Percentiles rank a stretch among this genome's conserved stretches.
Conservation (phyloP, 2,888 invertebrate genomes). For the Beris chalybata region DNA sequence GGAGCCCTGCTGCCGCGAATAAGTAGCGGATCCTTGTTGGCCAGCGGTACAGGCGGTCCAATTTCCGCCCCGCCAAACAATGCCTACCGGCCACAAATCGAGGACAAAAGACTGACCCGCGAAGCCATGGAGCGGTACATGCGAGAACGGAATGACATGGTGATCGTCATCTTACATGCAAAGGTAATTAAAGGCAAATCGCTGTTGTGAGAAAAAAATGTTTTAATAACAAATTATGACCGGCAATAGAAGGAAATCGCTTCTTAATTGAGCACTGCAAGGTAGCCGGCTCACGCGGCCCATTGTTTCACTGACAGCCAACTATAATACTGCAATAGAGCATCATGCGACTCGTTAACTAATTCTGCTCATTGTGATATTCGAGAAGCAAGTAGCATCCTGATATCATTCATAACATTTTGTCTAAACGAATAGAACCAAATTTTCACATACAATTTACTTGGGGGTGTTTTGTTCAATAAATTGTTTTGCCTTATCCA, state of each 20-base stretch:
- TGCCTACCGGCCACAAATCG: conserved; percentile 57
- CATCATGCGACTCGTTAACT: too few relatives aligned
- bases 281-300: conserved; percentile 18
- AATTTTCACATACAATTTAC: too few relatives aligned
- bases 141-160: conserved; percentile 91
- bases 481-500: too few relatives aligned
- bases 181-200: conserved; percentile 60
- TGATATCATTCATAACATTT: too few relatives aligned
- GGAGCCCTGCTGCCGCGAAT: conserved; percentile 58
- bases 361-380: too few relatives aligned
- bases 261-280: conserved; percentile 11
- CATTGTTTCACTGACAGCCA: conserved; percentile 2
- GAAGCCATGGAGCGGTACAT: conserved; percentile 92
- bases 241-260: conserved; percentile 22
- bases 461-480: too few relatives aligned
- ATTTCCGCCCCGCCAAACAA: conserved; percentile 42
- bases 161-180: conserved; percentile 95
- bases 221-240: neutral
- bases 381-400: too few relatives aligned
- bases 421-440: too few relatives aligned
- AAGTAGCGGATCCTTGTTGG: conserved; percentile 55
- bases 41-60: conserved; percentile 41
- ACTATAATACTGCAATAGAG: too few relatives aligned
- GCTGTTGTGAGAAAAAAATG: neutral
- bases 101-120: conserved; percentile 66